These are phyloP conservation scores for Parnassius glacialis DNA, from an alignment of 2,888 invertebrate genomes.

Conservation along the genomic window DNA sequence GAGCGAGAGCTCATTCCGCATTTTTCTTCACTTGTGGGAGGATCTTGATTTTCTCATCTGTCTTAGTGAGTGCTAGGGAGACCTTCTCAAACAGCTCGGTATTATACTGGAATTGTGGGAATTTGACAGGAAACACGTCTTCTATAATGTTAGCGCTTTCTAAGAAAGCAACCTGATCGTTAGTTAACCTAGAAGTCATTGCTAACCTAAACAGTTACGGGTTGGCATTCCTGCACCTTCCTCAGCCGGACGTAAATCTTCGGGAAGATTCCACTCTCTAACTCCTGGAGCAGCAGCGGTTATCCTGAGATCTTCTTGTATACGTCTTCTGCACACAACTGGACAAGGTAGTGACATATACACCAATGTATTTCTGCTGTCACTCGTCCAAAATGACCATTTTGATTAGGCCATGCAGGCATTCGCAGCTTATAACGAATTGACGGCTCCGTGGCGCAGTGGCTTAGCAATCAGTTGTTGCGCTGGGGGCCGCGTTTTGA, in stretches of 20 bases:
- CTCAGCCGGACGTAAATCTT: background rate
- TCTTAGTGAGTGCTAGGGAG: background rate
- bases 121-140: background rate
- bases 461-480: no score
- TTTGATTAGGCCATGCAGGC: background rate
- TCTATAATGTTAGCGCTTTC: slow-evolving; percentile 2
- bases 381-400: background rate
- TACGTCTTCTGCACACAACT: background rate
- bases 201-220: slow-evolving; percentile 1
- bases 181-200: background rate
- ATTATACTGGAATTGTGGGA: background rate
- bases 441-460: no score
- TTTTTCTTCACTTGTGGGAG: background rate
- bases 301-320: background rate
- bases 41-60: background rate
- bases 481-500: no score
- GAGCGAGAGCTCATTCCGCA: background rate
- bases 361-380: background rate
- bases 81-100: background rate
- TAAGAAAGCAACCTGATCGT: slow-evolving; percentile 1
- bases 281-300: background rate
- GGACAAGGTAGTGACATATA: background rate
- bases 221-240: background rate
- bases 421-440: slow-evolving; percentile 3
- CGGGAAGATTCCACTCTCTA: background rate